Evolutionary conservation across 2,888 invertebrate genomes (phyloP).

Genomic region (Chironomus riparius): DNA sequence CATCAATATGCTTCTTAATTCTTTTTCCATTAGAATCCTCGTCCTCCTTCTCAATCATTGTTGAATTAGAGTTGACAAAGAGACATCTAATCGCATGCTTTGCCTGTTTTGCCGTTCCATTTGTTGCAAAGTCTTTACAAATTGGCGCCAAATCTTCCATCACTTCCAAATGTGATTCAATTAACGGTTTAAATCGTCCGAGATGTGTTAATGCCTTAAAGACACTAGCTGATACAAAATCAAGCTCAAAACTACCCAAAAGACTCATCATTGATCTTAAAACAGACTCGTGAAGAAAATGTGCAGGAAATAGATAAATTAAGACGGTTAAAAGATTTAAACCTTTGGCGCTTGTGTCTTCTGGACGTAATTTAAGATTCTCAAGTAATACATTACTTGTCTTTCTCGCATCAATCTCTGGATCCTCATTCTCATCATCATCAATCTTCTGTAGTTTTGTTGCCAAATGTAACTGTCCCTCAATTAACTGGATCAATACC

Average conservation of each 20-base stretch:
- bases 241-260: slow-evolving; percentile 57
- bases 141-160: slow-evolving; percentile 74
- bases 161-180: slow-evolving; percentile 65
- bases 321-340: slow-evolving; percentile 72
- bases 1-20: slow-evolving; percentile 46
- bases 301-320: slow-evolving; percentile 65
- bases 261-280: slow-evolving; percentile 69
- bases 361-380: slow-evolving; percentile 50
- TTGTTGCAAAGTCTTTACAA: slow-evolving; percentile 79
- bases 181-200: slow-evolving; percentile 75
- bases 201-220: slow-evolving; percentile 77
- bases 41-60: slow-evolving; percentile 31
- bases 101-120: slow-evolving; percentile 89
- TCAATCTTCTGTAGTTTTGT: slow-evolving; percentile 41
- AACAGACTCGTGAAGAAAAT: slow-evolving; percentile 81
- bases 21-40: slow-evolving; percentile 22
- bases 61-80: slow-evolving; percentile 62
- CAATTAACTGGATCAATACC: slow-evolving; percentile 48
- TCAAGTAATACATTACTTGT: not conserved
- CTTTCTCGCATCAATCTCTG: not conserved
- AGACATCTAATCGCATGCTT: slow-evolving; percentile 93
- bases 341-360: slow-evolving; percentile 80
- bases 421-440: slow-evolving; percentile 45
- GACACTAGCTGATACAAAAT: slow-evolving; percentile 68
- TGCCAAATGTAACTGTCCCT: slow-evolving; percentile 6